These are phyloP conservation scores for Hyla sarda DNA, from an alignment of 2,113 vertebrate species.

Conservation along the genomic window DNA sequence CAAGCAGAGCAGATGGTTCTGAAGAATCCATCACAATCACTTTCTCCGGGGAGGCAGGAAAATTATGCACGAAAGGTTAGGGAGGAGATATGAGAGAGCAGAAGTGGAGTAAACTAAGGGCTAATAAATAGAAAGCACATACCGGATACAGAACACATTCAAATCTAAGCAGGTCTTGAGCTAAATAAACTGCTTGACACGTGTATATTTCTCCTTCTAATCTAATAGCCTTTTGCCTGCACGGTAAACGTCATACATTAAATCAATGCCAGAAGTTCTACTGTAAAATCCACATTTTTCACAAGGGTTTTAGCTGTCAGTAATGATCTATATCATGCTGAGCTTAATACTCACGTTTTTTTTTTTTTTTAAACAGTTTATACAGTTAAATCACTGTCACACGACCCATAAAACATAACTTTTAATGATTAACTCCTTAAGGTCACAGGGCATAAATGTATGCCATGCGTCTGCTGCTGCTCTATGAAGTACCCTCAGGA, in stretches of 20 bases:
- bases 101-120: conserved; percentile 36
- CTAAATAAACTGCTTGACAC: conserved; percentile 24
- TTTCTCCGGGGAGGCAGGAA: conserved; percentile 47
- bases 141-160: conserved; percentile 22
- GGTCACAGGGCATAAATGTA: too few species aligned
- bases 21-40: conserved; percentile 59
- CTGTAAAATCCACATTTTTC: not conserved
- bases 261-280: not conserved
- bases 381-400: too few species aligned
- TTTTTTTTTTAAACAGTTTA: too few species aligned
- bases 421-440: too few species aligned
- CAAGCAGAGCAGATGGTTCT: conserved; percentile 62
- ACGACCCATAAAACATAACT: too few species aligned
- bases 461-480: too few species aligned
- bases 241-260: not conserved
- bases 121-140: not conserved
- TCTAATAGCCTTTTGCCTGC: conserved; percentile 15
- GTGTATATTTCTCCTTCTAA: not conserved
- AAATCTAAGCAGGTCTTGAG: not conserved
- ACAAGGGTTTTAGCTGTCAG: not conserved
- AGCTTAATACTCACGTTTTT: not conserved
- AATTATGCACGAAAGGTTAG: conserved; percentile 53
- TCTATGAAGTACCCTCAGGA: too few species aligned
- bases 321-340: not conserved
- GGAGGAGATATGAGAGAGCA: conserved; percentile 33